Percentiles rank a stretch among this genome's conserved stretches.
These are phyloP conservation scores for Rotaria magnacalcarata DNA, from an alignment of 2,888 invertebrate species.

Conservation along the genomic window DNA sequence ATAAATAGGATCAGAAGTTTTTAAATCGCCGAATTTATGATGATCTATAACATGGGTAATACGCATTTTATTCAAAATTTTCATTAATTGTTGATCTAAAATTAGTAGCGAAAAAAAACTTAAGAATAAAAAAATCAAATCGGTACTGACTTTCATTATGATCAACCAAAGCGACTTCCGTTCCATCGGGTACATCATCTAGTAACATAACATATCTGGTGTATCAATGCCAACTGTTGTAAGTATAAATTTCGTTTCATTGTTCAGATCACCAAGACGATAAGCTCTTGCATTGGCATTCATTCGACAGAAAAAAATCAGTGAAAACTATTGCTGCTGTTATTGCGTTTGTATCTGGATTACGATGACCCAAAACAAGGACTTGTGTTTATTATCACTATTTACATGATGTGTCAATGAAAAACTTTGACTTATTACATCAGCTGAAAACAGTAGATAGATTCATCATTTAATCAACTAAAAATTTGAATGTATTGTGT, in stretches of 20 bases:
- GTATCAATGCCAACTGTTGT: not conserved
- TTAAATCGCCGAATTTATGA: conserved; percentile 19
- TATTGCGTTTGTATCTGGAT: conserved; percentile 26
- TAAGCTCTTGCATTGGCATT: not conserved
- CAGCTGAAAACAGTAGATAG: no score
- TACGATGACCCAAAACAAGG: not conserved
- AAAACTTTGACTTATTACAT: no score
- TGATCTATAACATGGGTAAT: conserved; percentile 22
- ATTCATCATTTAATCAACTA: no score
- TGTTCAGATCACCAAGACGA: conserved; percentile 14
- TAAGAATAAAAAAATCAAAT: not conserved
- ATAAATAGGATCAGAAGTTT: not conserved
- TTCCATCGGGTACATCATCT: not conserved
- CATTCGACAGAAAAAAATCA: not conserved
- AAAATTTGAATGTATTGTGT: no score
- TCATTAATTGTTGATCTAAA: not conserved
- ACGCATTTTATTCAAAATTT: not conserved
- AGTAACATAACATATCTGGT: not conserved
- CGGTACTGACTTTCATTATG: not conserved
- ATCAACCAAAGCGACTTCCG: conserved; percentile 23
- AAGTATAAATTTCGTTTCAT: conserved; percentile 21
- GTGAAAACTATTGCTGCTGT: not conserved
- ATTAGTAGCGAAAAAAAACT: not conserved
- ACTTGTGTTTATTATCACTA: not conserved
- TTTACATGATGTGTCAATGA: no score